Base-by-base conservation (phyloP, 2,888 invertebrate genomes). In the Carpatolechia fugitivella region DNA sequence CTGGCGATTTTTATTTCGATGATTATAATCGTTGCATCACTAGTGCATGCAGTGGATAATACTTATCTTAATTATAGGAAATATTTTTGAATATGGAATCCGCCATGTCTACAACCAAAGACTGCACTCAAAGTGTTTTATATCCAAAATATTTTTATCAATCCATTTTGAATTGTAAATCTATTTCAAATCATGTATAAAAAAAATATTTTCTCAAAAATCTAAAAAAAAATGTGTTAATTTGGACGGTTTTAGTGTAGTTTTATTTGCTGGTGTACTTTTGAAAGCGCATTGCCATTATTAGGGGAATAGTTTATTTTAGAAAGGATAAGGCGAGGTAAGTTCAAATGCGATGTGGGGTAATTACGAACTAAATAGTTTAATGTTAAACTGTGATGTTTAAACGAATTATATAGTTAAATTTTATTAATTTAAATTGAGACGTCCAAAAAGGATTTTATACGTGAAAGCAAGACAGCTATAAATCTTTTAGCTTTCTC, bases 101-200 rank as follows among this genome's bases (percentile, higher is more conserved):
- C 52, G 52, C 44, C 31, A 52, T 52, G 41, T 41, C 52, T 48
- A 30, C 54, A 31, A 54, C 54, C 54, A 54, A 54, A 54, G 48
- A 54, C 54, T 54, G 54, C 48, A 48, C 48, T 54, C 29, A n/a
- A 36, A 40, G 38, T 54, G 54, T 54, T 48, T 54, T 31, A 38
- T 20, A 47, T 24, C 47, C 24, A 36, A 50, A 53, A 54, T 40
- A 36, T 41, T 55, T n/a, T 44, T 50, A 55, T 50, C 50, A 38
- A 36, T 35, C 50, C 36, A 20, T 36, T 50, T 50, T 38, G 29
- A 50, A 50, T n/a, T 49, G 31, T 40, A 54, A 54, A 50, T 50
- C 41, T 55, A 50, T 54, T 47, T 48, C 41, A 50, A 55, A 55
- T 48, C 54, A 48, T 48, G 48, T 54, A 30, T 14, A 18, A 38